phyloP scores from a whole-genome alignment of 2,888 invertebrate genomes.

The Acleris cristana region DNA sequence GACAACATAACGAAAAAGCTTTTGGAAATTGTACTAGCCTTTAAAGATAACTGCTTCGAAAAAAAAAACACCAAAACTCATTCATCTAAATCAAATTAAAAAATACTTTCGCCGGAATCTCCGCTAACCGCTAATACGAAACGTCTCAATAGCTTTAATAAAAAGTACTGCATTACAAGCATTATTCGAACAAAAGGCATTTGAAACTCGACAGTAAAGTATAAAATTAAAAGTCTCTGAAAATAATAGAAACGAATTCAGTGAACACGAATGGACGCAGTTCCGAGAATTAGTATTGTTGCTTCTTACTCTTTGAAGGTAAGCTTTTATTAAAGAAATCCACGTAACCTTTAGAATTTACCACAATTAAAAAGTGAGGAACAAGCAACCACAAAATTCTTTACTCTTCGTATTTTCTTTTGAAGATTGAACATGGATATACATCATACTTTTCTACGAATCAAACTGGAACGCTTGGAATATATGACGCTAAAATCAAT shows the following conservation, averaged over 20 bases:
- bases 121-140: not conserved
- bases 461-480: not conserved
- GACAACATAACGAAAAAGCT: no score
- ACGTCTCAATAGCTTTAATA: conserved; percentile 1
- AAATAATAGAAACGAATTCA: conserved; percentile 30
- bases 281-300: conserved; percentile 14
- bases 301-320: conserved; percentile 7
- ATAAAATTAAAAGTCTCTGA: conserved; percentile 35
- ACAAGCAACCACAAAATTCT: not conserved
- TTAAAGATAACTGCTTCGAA: no score
- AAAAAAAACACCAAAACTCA: no score
- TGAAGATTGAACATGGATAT: not conserved
- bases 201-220: conserved; percentile 17
- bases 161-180: conserved; percentile 16
- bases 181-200: conserved; percentile 28
- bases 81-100: no score
- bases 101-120: no score
- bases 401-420: not conserved
- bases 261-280: conserved; percentile 26
- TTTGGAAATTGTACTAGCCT: no score
- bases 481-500: not conserved
- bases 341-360: not conserved
- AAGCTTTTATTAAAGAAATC: not conserved
- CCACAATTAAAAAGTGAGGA: not conserved
- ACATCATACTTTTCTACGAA: not conserved